phyloP scores from a whole-genome alignment of 2,113 vertebrate species.

The Phainopepla nitens region DNA sequence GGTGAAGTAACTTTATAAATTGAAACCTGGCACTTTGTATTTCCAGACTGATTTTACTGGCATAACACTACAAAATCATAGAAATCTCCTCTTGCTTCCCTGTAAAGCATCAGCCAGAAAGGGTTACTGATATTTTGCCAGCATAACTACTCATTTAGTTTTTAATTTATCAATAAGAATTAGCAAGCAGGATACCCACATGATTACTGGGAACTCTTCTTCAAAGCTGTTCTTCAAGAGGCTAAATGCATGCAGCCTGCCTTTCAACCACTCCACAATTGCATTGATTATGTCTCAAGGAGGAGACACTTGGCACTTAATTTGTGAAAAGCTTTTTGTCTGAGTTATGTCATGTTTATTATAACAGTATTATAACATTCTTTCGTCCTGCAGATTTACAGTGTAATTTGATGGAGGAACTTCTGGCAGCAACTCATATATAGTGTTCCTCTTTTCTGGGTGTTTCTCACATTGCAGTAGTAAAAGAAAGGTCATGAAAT shows the following conservation, averaged over 20 bases:
- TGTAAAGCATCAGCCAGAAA: neutral
- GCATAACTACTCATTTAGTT: neutral
- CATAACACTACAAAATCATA: neutral
- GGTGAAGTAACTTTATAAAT: neutral
- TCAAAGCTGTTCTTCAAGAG: neutral
- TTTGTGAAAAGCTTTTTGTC: conserved; percentile 34
- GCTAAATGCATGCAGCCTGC: neutral
- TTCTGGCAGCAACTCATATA: neutral
- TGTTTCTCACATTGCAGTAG: neutral
- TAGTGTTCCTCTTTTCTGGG: neutral
- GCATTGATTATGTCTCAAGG: conserved; percentile 17
- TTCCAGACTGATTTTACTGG: neutral
- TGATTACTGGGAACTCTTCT: neutral
- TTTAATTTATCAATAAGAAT: neutral
- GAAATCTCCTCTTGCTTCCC: neutral
- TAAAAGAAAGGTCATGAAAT: neutral
- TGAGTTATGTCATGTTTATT: conserved; percentile 23
- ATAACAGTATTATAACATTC: neutral
- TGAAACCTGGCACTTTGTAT: neutral
- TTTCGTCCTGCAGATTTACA: neutral
- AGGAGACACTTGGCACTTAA: conserved; percentile 12
- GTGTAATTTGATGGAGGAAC: neutral
- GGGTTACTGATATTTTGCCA: neutral
- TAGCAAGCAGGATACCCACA: neutral
- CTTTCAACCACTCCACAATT: neutral